phyloP scores from a whole-genome alignment of 2,888 invertebrate genomes.

The Drosophila histrio region DNA sequence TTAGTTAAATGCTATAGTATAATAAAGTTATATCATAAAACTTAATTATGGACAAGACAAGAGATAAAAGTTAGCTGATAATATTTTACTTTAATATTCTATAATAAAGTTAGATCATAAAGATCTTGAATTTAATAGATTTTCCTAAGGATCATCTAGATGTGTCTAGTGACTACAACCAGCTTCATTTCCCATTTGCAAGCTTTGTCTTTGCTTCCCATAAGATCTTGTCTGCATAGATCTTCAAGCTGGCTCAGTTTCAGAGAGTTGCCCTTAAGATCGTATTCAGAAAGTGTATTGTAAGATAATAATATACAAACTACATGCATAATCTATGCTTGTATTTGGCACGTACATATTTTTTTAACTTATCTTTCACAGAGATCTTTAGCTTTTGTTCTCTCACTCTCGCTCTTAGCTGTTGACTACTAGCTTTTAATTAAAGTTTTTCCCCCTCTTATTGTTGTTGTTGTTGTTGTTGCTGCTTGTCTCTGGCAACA shows the following conservation, averaged over 20 bases:
- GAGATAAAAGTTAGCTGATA: too few species aligned
- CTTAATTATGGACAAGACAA: too few species aligned
- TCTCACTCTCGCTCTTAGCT: conserved; percentile 9
- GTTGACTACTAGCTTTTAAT: conserved; percentile 54
- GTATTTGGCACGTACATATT: conserved; percentile 26
- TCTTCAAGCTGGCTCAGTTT: not conserved
- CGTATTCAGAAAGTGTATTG: conserved; percentile 16
- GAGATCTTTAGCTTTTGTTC: conserved; percentile 43
- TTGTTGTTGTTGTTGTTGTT: not conserved
- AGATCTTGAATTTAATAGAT: too few species aligned
- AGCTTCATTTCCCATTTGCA: not conserved
- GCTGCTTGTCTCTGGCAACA: conserved; percentile 40
- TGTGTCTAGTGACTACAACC: not conserved
- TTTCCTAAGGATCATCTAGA: not conserved
- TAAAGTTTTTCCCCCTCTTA: conserved; percentile 28
- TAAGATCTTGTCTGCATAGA: conserved; percentile 5
- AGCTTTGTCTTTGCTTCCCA: conserved; percentile 1
- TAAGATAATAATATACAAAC: not conserved
- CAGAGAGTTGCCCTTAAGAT: conserved; percentile 9
- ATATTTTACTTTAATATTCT: not conserved
- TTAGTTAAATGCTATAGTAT: too few species aligned
- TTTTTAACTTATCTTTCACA: conserved; percentile 24
- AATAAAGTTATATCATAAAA: too few species aligned
- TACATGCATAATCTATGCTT: conserved; percentile 2
- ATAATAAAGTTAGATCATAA: too few species aligned